Conservation (phyloP, 1,140 invertebrate genomes). For the Dolichoris vasculosae region DNA sequence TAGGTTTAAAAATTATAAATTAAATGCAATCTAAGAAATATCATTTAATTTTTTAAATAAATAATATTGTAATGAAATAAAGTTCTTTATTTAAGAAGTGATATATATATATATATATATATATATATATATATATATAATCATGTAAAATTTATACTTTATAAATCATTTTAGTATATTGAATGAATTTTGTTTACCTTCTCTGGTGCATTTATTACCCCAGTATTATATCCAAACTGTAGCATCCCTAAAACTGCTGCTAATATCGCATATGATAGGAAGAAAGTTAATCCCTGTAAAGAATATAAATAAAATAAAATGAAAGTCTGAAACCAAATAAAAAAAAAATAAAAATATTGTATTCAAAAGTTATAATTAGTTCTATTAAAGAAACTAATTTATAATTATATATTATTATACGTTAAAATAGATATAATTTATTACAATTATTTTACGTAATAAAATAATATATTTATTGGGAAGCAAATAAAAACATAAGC, state of each 20-base stretch:
- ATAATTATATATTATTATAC: background rate
- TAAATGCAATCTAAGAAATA: no score
- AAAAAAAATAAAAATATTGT: background rate
- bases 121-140: no score
- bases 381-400: background rate
- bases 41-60: no score
- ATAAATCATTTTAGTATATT: background rate
- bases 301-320: background rate
- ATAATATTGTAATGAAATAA: no score
- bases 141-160: background rate
- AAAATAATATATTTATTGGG: no score
- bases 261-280: conserved; percentile 93
- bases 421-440: background rate
- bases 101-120: no score
- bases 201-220: conserved; percentile 97
- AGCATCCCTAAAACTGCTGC: conserved; percentile 97
- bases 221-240: conserved; percentile 99
- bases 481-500: no score
- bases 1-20: no score
- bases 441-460: no score
- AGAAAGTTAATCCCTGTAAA: conserved; percentile 89
- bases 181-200: conserved; percentile 74
- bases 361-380: background rate
- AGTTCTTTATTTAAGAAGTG: no score
- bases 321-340: background rate